phyloP scores from a whole-genome alignment of 2,888 invertebrate genomes.

The Liopterus haemorrhoidalis region DNA sequence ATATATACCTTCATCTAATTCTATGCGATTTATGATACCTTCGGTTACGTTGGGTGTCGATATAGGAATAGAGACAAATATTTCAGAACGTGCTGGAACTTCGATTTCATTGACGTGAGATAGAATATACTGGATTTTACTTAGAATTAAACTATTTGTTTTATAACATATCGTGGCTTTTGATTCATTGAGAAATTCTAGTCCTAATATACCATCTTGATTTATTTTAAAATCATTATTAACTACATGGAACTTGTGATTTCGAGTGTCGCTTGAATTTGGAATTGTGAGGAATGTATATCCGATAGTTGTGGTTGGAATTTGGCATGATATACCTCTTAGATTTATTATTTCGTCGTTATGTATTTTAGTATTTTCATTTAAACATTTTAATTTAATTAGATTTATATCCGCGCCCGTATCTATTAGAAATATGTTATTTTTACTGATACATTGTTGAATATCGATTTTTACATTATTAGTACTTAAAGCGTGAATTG shows the following conservation, averaged over 20 bases:
- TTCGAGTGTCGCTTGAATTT: constrained; percentile 2
- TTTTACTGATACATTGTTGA: background rate
- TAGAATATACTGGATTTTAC: background rate
- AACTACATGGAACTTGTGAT: constrained; percentile 17
- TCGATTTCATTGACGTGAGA: background rate
- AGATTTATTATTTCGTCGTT: constrained; percentile 18
- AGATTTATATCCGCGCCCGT: constrained; percentile 15
- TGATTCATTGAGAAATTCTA: constrained; percentile 11
- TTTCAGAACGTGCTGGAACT: constrained; percentile 10
- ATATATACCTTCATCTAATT: constrained; percentile 14
- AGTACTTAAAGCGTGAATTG: too few species aligned
- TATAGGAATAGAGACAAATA: constrained; percentile 7
- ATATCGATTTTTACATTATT: constrained; percentile 10
- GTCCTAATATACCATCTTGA: constrained; percentile 20
- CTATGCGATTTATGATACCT: constrained; percentile 15
- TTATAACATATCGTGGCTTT: constrained; percentile 8
- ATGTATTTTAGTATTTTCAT: constrained; percentile 7
- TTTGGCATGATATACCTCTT: constrained; percentile 13
- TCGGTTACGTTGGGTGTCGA: constrained; percentile 3
- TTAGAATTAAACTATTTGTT: constrained; percentile 11
- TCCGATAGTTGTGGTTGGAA: constrained; percentile 15
- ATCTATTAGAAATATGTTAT: constrained; percentile 7
- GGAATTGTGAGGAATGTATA: constrained; percentile 7
- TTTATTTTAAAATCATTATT: constrained; percentile 15
- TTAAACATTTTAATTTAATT: constrained; percentile 14